Conservation (phyloP, 2,113 vertebrate species). For the Tetrax tetrax region DNA sequence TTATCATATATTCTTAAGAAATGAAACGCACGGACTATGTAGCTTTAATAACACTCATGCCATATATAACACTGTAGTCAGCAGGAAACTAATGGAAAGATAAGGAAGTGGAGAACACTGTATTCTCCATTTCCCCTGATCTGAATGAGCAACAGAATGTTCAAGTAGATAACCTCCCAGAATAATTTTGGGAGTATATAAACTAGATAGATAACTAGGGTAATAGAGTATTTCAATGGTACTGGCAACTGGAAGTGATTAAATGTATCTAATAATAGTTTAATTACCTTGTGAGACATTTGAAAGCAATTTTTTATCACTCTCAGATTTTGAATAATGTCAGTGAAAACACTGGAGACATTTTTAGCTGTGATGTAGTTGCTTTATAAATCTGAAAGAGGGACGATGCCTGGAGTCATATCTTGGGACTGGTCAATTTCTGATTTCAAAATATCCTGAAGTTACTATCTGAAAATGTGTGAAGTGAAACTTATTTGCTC, state of each 20-base stretch:
- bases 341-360: not conserved
- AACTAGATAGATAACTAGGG: not conserved
- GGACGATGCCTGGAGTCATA: rapidly evolving
- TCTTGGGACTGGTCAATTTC: not conserved
- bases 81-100: not conserved
- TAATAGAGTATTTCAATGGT: not conserved
- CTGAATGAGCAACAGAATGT: not conserved
- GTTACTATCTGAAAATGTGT: not conserved
- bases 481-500: not conserved
- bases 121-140: not conserved
- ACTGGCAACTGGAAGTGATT: not conserved
- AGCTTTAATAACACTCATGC: not conserved
- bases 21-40: not conserved
- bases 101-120: not conserved
- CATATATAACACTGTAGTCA: not conserved
- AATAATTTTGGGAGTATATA: not conserved
- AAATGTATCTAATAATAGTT: not conserved
- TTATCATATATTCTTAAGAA: not conserved
- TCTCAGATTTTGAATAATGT: not conserved
- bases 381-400: not conserved
- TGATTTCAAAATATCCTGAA: not conserved
- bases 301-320: not conserved
- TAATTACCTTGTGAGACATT: not conserved
- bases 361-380: not conserved
- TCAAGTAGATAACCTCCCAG: not conserved